phyloP scores from a whole-genome alignment of 1,140 invertebrate genomes.

The Platyura marginata region DNA sequence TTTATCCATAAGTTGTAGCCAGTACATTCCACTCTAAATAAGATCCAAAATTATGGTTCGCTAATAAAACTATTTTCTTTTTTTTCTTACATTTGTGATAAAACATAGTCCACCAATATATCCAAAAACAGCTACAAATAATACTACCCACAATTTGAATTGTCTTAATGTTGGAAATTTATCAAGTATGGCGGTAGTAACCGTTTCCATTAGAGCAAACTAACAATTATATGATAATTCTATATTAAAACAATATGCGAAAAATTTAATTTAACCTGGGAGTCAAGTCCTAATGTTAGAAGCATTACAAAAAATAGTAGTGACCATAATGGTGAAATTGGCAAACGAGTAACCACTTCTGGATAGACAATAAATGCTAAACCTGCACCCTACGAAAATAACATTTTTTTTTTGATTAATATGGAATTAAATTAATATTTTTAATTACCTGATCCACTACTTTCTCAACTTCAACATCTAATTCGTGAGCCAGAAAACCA shows the following conservation, averaged over 20 bases:
- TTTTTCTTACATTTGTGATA: conserved; percentile 53
- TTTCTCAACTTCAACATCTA: conserved; percentile 46
- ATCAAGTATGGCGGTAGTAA: conserved; percentile 61
- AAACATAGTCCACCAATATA: conserved; percentile 57
- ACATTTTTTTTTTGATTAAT: neutral
- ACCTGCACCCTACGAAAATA: conserved; percentile 34
- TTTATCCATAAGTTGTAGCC: conserved; percentile 69
- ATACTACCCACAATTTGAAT: conserved; percentile 52
- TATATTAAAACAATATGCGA: neutral
- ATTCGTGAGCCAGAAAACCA: conserved; percentile 55
- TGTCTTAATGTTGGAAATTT: conserved; percentile 49
- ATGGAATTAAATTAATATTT: neutral
- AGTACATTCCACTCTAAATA: conserved; percentile 59
- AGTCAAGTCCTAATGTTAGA: conserved; percentile 55
- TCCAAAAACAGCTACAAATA: conserved; percentile 45
- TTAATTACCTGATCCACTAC: conserved; percentile 44
- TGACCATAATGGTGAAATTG: conserved; percentile 66
- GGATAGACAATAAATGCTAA: conserved; percentile 76
- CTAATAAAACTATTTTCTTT: too few relatives aligned
- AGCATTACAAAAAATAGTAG: conserved; percentile 73
- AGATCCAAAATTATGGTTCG: conserved; percentile 3
- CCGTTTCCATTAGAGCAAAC: conserved; percentile 67
- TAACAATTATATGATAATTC: conserved; percentile 17
- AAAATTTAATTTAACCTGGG: conserved; percentile 30
- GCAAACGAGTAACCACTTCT: conserved; percentile 62